A percentile compares a stretch with the other conserved stretches of the same genome.
Evolutionary conservation across 2,113 vertebrate genomes (phyloP).

Genomic region (Neogobius melanostomus): DNA sequence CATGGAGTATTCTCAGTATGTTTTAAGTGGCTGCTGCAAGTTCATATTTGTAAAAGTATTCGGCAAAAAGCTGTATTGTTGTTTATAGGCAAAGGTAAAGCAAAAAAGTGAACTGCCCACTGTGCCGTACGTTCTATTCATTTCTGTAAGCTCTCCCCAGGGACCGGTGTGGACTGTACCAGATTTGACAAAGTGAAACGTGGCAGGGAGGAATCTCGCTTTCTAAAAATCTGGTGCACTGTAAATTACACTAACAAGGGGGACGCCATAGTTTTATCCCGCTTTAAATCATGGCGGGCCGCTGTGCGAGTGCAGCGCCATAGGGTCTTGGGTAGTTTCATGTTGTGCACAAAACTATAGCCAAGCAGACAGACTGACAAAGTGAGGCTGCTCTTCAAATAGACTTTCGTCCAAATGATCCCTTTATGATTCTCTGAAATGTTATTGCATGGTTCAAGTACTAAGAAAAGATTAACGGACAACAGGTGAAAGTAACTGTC

Average conservation of each 20-base stretch:
- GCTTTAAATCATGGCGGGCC: constrained; percentile 47
- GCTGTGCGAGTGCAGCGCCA: constrained; percentile 19
- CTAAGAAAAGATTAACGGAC: too few species aligned
- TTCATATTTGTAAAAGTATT: not conserved
- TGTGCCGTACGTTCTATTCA: constrained; percentile 14
- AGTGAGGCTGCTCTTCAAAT: not conserved
- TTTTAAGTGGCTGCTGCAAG: constrained; percentile 45
- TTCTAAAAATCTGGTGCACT: constrained; percentile 32
- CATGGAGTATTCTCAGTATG: constrained; percentile 56
- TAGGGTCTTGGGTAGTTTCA: not conserved
- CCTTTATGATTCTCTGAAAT: not conserved
- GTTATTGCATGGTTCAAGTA: not conserved
- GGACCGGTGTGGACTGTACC: constrained; percentile 9
- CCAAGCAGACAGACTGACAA: not conserved
- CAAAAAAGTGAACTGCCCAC: not conserved
- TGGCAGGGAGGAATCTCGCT: constrained; percentile 22
- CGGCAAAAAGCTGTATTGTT: not conserved
- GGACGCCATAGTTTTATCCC: constrained; percentile 44
- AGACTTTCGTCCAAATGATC: not conserved
- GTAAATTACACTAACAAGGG: constrained; percentile 60
- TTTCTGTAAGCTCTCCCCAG: constrained; percentile 23
- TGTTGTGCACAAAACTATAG: not conserved
- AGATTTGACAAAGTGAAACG: constrained; percentile 56
- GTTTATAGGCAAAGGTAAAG: not conserved
- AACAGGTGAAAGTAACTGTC: too few species aligned